Evolutionary conservation across 1,140 invertebrate species (phyloP).

Genomic region (Caenorhabditis tropicalis): DNA sequence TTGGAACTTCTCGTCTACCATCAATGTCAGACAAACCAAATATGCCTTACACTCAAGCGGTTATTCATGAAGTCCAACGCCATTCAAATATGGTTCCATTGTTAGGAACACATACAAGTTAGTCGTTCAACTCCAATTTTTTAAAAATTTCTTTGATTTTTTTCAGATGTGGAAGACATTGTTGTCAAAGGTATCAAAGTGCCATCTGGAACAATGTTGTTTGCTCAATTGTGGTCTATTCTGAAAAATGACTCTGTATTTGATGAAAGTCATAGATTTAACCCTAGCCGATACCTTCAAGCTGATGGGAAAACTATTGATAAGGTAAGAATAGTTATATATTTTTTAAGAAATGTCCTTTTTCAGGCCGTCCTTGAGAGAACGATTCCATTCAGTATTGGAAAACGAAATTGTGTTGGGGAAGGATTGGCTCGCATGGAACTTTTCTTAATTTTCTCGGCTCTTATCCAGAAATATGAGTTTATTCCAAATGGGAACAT

Average conservation of each 20-base stretch:
- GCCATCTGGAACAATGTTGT: background rate
- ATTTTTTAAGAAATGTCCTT: background rate
- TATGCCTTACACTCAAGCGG: slow-evolving; percentile 44
- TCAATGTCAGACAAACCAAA: slow-evolving; percentile 37
- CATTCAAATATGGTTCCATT: slow-evolving; percentile 34
- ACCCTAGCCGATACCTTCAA: background rate
- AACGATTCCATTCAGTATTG: slow-evolving; percentile 44
- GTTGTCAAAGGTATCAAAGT: background rate
- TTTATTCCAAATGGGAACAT: background rate
- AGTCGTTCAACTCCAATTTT: background rate
- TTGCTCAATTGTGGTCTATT: slow-evolving; percentile 35
- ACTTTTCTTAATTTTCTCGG: slow-evolving; percentile 25
- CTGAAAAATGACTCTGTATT: slow-evolving; percentile 37
- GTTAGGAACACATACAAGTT: slow-evolving; percentile 15
- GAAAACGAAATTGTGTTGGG: slow-evolving; percentile 46
- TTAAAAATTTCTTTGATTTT: background rate
- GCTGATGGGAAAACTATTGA: slow-evolving; percentile 22
- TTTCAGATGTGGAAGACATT: background rate
- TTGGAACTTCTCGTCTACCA: slow-evolving; percentile 33
- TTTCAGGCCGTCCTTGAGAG: slow-evolving; percentile 32
- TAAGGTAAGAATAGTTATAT: background rate
- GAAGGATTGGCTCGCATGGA: slow-evolving; percentile 48
- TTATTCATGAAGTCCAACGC: slow-evolving; percentile 49
- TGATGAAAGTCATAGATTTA: slow-evolving; percentile 4
- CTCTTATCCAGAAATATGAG: slow-evolving; percentile 17